Conservation (phyloP, 2,888 invertebrate species). For the Selenia dentaria region DNA sequence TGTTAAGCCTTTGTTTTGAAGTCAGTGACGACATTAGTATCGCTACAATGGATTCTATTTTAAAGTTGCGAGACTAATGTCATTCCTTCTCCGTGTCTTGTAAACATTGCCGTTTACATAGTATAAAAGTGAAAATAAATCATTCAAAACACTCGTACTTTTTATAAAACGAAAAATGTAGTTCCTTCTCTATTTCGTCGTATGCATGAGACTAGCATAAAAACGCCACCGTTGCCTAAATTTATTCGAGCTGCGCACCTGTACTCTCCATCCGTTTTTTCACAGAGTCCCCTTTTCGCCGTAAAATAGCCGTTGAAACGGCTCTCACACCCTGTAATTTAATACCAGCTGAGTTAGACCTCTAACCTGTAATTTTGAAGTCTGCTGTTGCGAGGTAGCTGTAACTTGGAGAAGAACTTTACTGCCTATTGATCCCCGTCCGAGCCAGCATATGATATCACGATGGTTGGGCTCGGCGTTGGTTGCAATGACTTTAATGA, state of each 20-base stretch:
- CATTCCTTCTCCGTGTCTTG: too few relatives aligned
- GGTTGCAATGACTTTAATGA: too few relatives aligned
- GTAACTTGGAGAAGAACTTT: background rate
- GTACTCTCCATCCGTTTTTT: conserved; percentile 17
- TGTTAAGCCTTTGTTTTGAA: conserved; percentile 24
- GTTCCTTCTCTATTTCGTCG: background rate
- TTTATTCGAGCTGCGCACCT: conserved; percentile 15
- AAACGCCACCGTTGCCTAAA: conserved; percentile 4
- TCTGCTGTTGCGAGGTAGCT: conserved; percentile 17
- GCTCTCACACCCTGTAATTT: conserved; percentile 32
- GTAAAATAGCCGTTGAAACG: conserved; percentile 20
- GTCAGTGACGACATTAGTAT: conserved; percentile 1
- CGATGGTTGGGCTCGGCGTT: too few relatives aligned
- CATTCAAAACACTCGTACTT: too few relatives aligned
- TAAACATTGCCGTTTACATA: too few relatives aligned
- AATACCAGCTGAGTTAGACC: conserved; percentile 30
- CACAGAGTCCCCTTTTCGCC: conserved; percentile 14
- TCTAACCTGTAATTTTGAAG: conserved; percentile 39
- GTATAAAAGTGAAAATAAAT: too few relatives aligned
- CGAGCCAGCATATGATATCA: too few relatives aligned
- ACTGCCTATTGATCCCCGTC: background rate
- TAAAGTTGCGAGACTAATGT: background rate
- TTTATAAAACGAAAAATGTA: too few relatives aligned
- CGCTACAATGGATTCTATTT: background rate
- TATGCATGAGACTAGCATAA: conserved; percentile 2